phyloP scores from a whole-genome alignment of 2,888 invertebrate genomes.

The Drosophila kuntzei region DNA sequence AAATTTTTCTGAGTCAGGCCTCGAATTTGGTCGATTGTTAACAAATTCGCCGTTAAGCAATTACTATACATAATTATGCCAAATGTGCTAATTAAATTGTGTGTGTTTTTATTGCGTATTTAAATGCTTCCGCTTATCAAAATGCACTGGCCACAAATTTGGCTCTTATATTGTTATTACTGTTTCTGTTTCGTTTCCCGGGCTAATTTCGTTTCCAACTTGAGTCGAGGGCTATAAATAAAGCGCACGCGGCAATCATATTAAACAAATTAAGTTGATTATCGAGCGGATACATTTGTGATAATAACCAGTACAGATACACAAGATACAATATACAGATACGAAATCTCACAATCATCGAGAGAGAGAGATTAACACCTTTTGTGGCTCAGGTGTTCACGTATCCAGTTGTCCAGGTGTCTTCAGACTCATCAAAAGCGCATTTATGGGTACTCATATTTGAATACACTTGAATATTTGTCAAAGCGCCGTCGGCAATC shows the following conservation, averaged over 20 bases:
- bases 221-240: conserved; percentile 62
- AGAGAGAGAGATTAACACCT: conserved; percentile 68
- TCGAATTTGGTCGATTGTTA: conserved; percentile 12
- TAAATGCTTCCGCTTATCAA: conserved; percentile 72
- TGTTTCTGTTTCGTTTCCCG: conserved; percentile 26
- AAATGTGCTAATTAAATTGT: conserved; percentile 67
- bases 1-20: conserved; percentile 14
- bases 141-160: conserved; percentile 38
- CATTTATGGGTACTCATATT: conserved; percentile 36
- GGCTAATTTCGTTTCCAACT: conserved; percentile 29
- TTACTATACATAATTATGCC: conserved; percentile 67
- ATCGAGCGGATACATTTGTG: conserved; percentile 64
- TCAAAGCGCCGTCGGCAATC: conserved; percentile 76
- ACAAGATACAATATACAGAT: conserved; percentile 9
- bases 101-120: conserved; percentile 29
- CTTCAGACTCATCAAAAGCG: conserved; percentile 34
- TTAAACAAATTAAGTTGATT: conserved; percentile 75
- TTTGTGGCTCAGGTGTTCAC: conserved; percentile 51
- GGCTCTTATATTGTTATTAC: conserved; percentile 13
- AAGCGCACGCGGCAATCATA: conserved; percentile 66
- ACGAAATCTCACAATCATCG: conserved; percentile 13
- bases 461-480: conserved; percentile 59
- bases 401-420: conserved; percentile 33
- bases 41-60: conserved; percentile 41
- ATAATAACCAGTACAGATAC: conserved; percentile 35